phyloP scores from a whole-genome alignment of 2,888 invertebrate species.

The Lymantria dispar region DNA sequence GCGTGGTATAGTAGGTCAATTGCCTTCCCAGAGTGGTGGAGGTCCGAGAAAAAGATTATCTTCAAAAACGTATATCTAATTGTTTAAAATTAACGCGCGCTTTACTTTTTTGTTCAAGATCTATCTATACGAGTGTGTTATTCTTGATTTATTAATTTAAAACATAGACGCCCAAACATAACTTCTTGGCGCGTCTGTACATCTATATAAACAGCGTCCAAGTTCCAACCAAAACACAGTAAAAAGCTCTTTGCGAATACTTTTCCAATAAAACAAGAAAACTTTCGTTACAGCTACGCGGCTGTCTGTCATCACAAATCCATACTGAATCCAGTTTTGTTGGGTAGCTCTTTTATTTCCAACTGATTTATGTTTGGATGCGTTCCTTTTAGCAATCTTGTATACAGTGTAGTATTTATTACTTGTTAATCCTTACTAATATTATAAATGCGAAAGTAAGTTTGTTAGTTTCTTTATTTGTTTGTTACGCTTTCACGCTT shows the following conservation, averaged over 20 bases:
- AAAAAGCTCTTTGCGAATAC: slow-evolving; percentile 30
- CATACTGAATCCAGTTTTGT: slow-evolving; percentile 27
- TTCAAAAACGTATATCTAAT: too few relatives aligned
- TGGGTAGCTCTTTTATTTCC: slow-evolving; percentile 34
- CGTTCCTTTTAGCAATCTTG: slow-evolving; percentile 19
- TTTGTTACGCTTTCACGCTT: too few relatives aligned
- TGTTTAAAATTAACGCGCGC: too few relatives aligned
- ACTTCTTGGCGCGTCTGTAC: not conserved
- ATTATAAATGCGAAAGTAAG: too few relatives aligned
- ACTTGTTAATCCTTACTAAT: too few relatives aligned
- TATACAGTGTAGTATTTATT: not conserved
- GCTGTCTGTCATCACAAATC: slow-evolving; percentile 44
- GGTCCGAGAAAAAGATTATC: too few relatives aligned
- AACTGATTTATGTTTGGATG: slow-evolving; percentile 42
- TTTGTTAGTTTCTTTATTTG: too few relatives aligned
- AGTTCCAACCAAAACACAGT: slow-evolving; percentile 21
- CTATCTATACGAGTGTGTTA: not conserved
- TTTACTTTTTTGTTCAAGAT: too few relatives aligned
- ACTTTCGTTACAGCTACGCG: slow-evolving; percentile 34
- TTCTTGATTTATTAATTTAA: too few relatives aligned
- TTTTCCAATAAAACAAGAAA: slow-evolving; percentile 44
- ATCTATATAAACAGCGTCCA: slow-evolving; percentile 3
- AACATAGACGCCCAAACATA: too few relatives aligned
- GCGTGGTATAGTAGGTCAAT: too few relatives aligned
- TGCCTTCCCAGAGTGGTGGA: too few relatives aligned